A percentile compares a stretch with the other conserved stretches of the same genome.
phyloP scores from a whole-genome alignment of 2,888 invertebrate species.

The Acanthacorydalis orientalis region DNA sequence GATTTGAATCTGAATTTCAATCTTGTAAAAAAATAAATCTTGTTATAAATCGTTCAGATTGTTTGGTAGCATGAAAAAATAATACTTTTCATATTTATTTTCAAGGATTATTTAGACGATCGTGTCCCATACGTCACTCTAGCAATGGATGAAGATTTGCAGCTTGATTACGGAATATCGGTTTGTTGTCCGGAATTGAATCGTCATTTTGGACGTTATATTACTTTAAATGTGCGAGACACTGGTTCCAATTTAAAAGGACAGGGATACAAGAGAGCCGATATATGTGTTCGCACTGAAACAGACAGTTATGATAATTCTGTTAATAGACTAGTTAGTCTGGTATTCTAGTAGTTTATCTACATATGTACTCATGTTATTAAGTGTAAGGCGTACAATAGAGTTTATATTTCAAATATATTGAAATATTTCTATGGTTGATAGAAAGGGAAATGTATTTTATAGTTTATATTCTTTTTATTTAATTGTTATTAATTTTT shows the following conservation, averaged over 20 bases:
- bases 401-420: no score
- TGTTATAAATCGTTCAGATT: neutral
- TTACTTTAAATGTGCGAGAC: slow-evolving; percentile 29
- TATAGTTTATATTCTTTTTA: no score
- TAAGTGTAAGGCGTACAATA: no score
- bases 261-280: slow-evolving; percentile 25
- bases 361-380: neutral
- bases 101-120: slow-evolving; percentile 32
- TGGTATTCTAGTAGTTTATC: slow-evolving; percentile 18
- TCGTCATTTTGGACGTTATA: slow-evolving; percentile 27
- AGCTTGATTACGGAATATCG: slow-evolving; percentile 27
- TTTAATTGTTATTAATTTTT: no score
- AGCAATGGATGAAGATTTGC: slow-evolving; percentile 28
- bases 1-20: neutral
- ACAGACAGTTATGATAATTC: slow-evolving; percentile 31
- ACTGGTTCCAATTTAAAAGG: slow-evolving; percentile 23
- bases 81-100: slow-evolving; percentile 7
- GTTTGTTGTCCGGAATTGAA: slow-evolving; percentile 33
- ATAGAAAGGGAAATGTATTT: no score
- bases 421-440: no score
- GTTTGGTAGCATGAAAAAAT: no score
- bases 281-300: slow-evolving; percentile 33
- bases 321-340: slow-evolving; percentile 29
- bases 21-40: neutral
- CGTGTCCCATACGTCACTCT: slow-evolving; percentile 28